Evolutionary conservation across 2,888 invertebrate genomes (phyloP).

Genomic region (Laothoe populi): DNA sequence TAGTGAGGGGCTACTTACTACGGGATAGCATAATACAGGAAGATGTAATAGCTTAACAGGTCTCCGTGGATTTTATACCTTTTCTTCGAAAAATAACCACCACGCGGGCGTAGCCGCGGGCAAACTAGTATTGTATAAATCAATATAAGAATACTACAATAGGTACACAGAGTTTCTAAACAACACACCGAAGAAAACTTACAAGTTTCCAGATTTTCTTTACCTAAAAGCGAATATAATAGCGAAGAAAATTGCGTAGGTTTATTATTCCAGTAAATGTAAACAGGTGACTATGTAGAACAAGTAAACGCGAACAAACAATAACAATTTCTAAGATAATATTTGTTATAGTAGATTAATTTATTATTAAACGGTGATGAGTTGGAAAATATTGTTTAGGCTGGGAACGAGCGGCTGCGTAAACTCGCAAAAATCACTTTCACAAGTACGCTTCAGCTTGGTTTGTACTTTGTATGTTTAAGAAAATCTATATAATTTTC

Average conservation of each 20-base stretch:
- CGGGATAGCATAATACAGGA: too few relatives aligned
- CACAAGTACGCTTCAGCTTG: neutral
- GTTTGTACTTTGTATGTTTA: conserved; percentile 10
- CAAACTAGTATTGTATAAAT: too few relatives aligned
- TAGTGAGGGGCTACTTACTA: too few relatives aligned
- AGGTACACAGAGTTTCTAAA: too few relatives aligned
- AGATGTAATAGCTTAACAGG: too few relatives aligned
- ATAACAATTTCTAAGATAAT: conserved; percentile 17
- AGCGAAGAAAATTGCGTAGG: conserved; percentile 12
- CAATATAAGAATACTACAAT: too few relatives aligned
- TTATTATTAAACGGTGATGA: conserved; percentile 12
- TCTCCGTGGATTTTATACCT: too few relatives aligned
- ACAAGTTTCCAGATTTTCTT: neutral
- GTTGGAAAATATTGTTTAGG: conserved; percentile 23
- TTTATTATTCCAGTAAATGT: conserved; percentile 19
- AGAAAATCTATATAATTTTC: neutral
- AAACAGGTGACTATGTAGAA: conserved; percentile 23
- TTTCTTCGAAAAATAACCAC: too few relatives aligned
- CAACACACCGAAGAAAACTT: neutral
- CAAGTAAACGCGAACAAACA: conserved; percentile 23
- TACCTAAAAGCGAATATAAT: neutral
- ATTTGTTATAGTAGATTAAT: conserved; percentile 16
- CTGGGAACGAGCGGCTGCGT: conserved; percentile 23
- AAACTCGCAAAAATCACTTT: conserved; percentile 24
- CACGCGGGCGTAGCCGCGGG: too few relatives aligned